Conservation (phyloP, 1,140 invertebrate species). For the Goniozus legneri region DNA sequence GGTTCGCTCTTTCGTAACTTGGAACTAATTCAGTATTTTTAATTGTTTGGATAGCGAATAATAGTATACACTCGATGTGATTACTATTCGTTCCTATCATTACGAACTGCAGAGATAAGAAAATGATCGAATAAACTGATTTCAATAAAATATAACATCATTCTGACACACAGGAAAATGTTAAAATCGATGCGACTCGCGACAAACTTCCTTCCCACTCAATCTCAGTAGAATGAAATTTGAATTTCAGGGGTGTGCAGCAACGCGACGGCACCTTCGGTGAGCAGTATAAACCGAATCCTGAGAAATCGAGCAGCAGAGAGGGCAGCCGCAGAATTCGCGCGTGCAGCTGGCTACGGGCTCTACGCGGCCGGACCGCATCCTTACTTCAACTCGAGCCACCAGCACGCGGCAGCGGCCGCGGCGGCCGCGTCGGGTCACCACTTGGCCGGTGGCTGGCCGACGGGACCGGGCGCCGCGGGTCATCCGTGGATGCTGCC, state of each 20-base stretch:
- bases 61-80: no score
- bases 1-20: no score
- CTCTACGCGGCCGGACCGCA: slow-evolving; percentile 69
- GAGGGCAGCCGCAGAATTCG: slow-evolving; percentile 89
- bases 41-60: no score
- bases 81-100: no score
- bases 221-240: no score
- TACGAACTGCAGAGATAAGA: no score
- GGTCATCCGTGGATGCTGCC: slow-evolving; percentile 53
- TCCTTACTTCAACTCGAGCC: slow-evolving; percentile 58
- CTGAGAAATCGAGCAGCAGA: slow-evolving; percentile 87
- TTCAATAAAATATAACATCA: no score
- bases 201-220: no score
- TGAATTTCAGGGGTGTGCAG: slow-evolving; percentile 80
- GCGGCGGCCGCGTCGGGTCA: slow-evolving; percentile 39
- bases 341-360: slow-evolving; percentile 84
- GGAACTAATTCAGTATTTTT: no score
- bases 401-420: slow-evolving; percentile 38
- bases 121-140: no score
- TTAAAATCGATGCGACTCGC: no score
- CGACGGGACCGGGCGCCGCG: slow-evolving; percentile 40
- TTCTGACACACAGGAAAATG: no score
- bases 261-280: slow-evolving; percentile 84
- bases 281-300: slow-evolving; percentile 90
- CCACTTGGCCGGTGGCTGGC: slow-evolving; percentile 52